Evolutionary conservation across 1,140 invertebrate genomes (phyloP).

Genomic region (Bombus fervidus): DNA sequence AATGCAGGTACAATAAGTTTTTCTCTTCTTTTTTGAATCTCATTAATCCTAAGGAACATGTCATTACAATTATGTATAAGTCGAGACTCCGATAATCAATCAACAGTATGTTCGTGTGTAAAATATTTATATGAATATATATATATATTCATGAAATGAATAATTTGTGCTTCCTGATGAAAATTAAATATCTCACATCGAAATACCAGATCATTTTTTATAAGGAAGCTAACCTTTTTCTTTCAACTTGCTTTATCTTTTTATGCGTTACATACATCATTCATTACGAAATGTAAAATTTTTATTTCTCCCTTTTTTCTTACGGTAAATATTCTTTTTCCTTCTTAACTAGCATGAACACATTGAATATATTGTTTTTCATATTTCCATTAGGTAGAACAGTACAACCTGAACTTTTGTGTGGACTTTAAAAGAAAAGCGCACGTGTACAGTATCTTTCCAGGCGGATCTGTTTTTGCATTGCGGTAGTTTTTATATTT

Average conservation of each 20-base stretch:
- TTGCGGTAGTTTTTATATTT: slow-evolving; percentile 38
- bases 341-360: slow-evolving; percentile 77
- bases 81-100: slow-evolving; percentile 51
- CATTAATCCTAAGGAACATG: slow-evolving; percentile 72
- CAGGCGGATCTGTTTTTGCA: slow-evolving; percentile 46
- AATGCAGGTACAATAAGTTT: slow-evolving; percentile 21
- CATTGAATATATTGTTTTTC: slow-evolving; percentile 77
- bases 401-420: slow-evolving; percentile 67
- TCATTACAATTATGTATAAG: slow-evolving; percentile 51
- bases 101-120: slow-evolving; percentile 66
- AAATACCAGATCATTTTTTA: slow-evolving; percentile 54
- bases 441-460: slow-evolving; percentile 60
- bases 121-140: slow-evolving; percentile 73
- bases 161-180: slow-evolving; percentile 71
- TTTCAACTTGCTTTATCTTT: slow-evolving; percentile 10
- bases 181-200: slow-evolving; percentile 62
- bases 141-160: slow-evolving; percentile 68
- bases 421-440: slow-evolving; percentile 62
- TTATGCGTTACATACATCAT: slow-evolving; percentile 28
- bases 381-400: slow-evolving; percentile 66
- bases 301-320: slow-evolving; percentile 41
- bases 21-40: slow-evolving; percentile 23
- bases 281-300: slow-evolving; percentile 39
- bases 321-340: slow-evolving; percentile 67
- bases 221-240: slow-evolving; percentile 55